Evolutionary conservation across 1,140 invertebrate species (phyloP), one percentile per base, ranked within the genome.

Genomic region (Heliconius himera): DNA sequence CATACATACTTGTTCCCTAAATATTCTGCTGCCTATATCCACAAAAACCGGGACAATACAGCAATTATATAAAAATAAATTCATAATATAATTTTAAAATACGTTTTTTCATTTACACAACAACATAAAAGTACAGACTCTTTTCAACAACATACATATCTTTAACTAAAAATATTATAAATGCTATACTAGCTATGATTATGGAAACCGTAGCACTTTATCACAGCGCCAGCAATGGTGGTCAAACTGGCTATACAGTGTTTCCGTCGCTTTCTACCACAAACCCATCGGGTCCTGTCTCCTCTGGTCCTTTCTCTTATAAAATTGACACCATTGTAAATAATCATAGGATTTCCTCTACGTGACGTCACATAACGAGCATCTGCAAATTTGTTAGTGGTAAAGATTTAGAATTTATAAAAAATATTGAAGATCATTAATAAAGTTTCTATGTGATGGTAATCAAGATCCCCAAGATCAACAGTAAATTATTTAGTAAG

Each of bases 281-380:
- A 92, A 9, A 91, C 90, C 90, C 89, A 92, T 70, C 88, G 79
- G 3, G 84, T 87, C 9, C 79, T 76, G 5, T 76, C 70, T 4
- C 87, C 87, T 33, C 84, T 77, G 16, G 81, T 79, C 71, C 85
- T 84, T 66, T 90, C 88, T 16, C 79, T 81, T 51, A 89, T 89
- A 79, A 90, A 91, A 77, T 89, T 89, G 36, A 82, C 83, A 38
- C 88, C 89, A 22, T 89, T 82, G 79, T 88, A 84, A 9, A 89
- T 74, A 9, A 91, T 86, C 89, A 91, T 91, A 16, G 89, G 90
- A 54, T 90, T 91, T 11, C 88, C 87, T 6, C 86, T 85, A 3
- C 88, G 83, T 13, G 90, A 91, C 71, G 80, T 85, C 46, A 90
- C 87, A 72, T 82, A 88, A 0, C 75, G 73, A 36, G 82, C 70